These are phyloP conservation scores for Apotomis turbidana DNA, from an alignment of 2,888 invertebrate species.

Conservation along the genomic window DNA sequence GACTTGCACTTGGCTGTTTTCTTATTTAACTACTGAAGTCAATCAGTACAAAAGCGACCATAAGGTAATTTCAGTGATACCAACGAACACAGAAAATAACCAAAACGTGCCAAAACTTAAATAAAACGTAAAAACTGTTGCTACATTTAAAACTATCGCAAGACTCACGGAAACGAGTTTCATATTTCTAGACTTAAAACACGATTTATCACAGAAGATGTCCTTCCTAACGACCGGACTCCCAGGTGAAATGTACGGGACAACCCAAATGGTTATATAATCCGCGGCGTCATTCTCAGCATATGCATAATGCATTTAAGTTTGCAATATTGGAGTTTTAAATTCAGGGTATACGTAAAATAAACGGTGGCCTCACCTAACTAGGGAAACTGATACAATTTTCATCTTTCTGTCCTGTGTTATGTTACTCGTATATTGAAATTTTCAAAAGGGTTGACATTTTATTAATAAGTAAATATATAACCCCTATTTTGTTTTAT, in stretches of 20 bases:
- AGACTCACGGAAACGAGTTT: slow-evolving; percentile 28
- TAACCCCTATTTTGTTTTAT: too few species aligned
- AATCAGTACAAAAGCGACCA: too few species aligned
- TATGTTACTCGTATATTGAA: too few species aligned
- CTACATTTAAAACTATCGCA: slow-evolving; percentile 32
- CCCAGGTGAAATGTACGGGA: slow-evolving; percentile 36
- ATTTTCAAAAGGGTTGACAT: too few species aligned
- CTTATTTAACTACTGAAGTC: too few species aligned
- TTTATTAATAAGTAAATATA: too few species aligned
- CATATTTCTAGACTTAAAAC: slow-evolving; percentile 40
- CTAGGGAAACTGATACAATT: too few species aligned
- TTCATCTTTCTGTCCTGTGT: too few species aligned
- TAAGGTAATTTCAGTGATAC: too few species aligned
- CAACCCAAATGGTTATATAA: slow-evolving; percentile 68
- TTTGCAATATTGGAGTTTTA: slow-evolving; percentile 15
- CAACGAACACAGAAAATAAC: too few species aligned
- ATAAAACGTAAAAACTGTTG: slow-evolving; percentile 1
- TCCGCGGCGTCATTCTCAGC: slow-evolving; percentile 64
- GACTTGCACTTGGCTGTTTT: too few species aligned
- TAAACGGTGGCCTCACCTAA: not conserved
- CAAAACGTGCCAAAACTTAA: too few species aligned
- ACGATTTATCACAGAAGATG: slow-evolving; percentile 41
- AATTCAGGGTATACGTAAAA: slow-evolving; percentile 12
- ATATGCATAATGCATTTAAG: slow-evolving; percentile 39
- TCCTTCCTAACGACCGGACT: slow-evolving; percentile 38